Conservation (phyloP, 2,113 vertebrate species). For the Anguilla rostrata region DNA sequence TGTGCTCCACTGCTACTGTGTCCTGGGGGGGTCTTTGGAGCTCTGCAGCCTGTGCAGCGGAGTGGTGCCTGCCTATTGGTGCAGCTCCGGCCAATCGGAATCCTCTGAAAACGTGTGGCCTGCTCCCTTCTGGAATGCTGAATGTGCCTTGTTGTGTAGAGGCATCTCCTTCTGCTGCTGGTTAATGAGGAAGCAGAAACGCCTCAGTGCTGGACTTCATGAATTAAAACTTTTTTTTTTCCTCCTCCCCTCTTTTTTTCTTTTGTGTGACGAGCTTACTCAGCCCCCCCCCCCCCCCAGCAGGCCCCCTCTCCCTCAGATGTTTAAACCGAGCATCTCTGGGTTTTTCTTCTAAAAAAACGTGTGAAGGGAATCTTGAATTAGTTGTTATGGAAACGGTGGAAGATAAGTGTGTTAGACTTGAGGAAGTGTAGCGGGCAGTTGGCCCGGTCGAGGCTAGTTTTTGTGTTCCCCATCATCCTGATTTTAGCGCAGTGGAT, state of each 20-base stretch:
- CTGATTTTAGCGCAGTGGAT: not conserved
- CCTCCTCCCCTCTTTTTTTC: no score
- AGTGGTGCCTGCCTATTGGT: not conserved
- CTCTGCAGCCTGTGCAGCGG: not conserved
- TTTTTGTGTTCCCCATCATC: not conserved
- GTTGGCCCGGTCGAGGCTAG: not conserved
- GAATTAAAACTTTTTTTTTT: not conserved
- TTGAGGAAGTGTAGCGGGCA: not conserved
- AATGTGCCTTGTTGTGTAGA: not conserved
- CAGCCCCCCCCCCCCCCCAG: not conserved
- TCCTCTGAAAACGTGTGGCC: not conserved
- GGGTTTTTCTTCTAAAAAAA: not conserved
- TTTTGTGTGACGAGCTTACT: not conserved
- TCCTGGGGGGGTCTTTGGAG: not conserved
- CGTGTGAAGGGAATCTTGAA: slow-evolving; percentile 9
- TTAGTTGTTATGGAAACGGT: slow-evolving; percentile 21
- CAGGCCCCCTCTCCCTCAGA: not conserved
- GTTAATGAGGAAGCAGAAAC: not conserved
- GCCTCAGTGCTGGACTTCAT: not conserved
- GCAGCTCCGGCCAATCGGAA: not conserved
- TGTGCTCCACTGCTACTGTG: not conserved
- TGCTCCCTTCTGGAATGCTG: not conserved
- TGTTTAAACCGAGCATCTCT: not conserved
- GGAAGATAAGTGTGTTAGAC: not conserved
- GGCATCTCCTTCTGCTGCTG: not conserved